Evolutionary conservation across 2,888 invertebrate species (phyloP).

Genomic region (Linyphia triangularis): DNA sequence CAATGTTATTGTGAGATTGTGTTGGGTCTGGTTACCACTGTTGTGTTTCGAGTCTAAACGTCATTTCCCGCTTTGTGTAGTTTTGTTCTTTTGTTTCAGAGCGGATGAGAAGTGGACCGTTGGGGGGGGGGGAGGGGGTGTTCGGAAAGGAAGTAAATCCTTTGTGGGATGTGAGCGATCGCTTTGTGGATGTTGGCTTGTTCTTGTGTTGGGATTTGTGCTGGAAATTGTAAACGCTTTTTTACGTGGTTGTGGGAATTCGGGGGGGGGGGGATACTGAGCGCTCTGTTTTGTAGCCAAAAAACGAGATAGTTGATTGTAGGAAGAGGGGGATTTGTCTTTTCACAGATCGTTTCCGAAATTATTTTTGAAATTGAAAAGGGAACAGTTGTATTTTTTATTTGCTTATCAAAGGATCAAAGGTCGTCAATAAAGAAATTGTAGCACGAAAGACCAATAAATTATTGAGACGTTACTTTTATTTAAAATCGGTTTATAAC

Average conservation of each 20-base stretch:
- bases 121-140: background rate
- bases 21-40: background rate
- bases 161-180: background rate
- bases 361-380: no score
- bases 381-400: no score
- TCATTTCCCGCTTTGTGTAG: slow-evolving; percentile 32
- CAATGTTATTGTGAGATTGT: slow-evolving; percentile 10
- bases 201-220: background rate
- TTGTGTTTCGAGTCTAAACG: background rate
- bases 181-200: background rate
- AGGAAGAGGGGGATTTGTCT: no score
- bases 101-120: slow-evolving; percentile 29
- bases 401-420: no score
- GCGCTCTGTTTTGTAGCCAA: no score
- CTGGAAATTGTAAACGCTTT: background rate
- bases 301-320: no score
- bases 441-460: no score
- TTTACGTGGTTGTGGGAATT: background rate
- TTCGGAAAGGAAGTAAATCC: slow-evolving; percentile 35
- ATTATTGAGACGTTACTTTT: no score
- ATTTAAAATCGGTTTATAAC: no score
- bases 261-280: no score
- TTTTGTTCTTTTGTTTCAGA: slow-evolving; percentile 25
- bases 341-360: no score
- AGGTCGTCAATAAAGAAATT: no score